Base-by-base conservation (phyloP, 2,797 vertebrate species). In the Parauchenoglanis punctatus region DNA sequence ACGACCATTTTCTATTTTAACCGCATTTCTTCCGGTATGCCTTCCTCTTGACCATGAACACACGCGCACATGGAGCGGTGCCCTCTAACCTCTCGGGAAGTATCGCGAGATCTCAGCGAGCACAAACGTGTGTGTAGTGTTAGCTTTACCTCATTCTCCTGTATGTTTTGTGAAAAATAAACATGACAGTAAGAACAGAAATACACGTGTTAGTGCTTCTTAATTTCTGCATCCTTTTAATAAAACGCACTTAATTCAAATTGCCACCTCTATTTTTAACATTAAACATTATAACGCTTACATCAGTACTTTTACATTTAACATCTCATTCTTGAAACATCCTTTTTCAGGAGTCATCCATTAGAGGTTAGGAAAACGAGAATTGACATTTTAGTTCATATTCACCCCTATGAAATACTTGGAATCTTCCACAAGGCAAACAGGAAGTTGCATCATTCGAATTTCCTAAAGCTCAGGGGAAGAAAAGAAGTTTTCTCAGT, bases 61-160 rank as follows among this genome's bases (percentile, higher is more conserved):
- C 80, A 85, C 58, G 68, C 87, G 80, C 91, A 87, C 90, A 86
- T 91, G 89, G 87, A 90, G 77, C 6, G 8, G 13, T 82, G 81
- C 87, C 83, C 87, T 81, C 77, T 87, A 78, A 89, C 86, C 88
- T 89, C 68, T 85, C 89, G 87, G 31, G 0, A 81, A 88, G 44
- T 87, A 85, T 68, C 28, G 56, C 35, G 82, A 70, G 35, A 46
- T 17, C 44, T 28, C 58, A 13, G 70, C 58, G 31, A 28, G 31
- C 15, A 61, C 23, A 61, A 23, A 23, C 3, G 40, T 40, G 40
- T 40, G 40, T 40, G 40, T 40, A 40, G 40, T 25, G 6, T 61
- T 61, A 23, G 6, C 20, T 25, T 23, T 61, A 1, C 58, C 4
- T 23, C 1, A 61, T 13, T 15, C 3, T 28, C 3, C 12, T 65